Base-by-base conservation (phyloP, 2,113 vertebrate species). In the Ondatra zibethicus region DNA sequence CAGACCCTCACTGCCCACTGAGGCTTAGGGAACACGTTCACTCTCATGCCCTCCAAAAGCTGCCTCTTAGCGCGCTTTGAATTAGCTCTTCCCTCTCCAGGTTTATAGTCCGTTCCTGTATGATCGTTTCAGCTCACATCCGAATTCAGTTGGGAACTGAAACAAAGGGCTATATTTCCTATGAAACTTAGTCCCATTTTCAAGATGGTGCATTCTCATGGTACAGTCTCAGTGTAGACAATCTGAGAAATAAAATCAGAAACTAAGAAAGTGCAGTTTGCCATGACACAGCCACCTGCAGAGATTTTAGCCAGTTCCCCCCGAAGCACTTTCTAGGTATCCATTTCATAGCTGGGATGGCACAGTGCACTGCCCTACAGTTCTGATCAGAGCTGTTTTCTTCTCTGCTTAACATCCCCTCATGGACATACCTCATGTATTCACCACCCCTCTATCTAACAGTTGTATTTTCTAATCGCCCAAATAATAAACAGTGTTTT, bases 381-480 rank as follows among this genome's bases (percentile, higher is more conserved):
- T 36, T 31, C 27, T 82, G 31, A 75, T 80, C 21, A 50, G 75
- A 78, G 77, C 66, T 80, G 1, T 94, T 87, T 89, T 58, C 33
- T n/a, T 66, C 96, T 86, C 89, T 81, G 33, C 58, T 92, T 88
- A 78, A 58, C 50, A 70, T 93, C 87, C 52, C 29, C 33, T 75
- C 36, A 4, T 33, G 17, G 16, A 5, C 23, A 42, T 63, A 17
- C 14, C 63, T 94, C 50, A 66, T 33, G n/a, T 5, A 55, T 61
- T 73, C 75, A 6, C 61, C 77, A 52, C 17, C 31, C 45, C 95
- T 25, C 77, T 45, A 23, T n/a, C 86, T 80, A 96, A 82, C 11
- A 82, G 66, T 72, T 94, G 33, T 31, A 88, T 63, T 45, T 94
- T 96, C 73, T 61, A 10, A 80, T 80, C 87, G 90, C 94, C 88